Base-by-base conservation (phyloP, 2,113 vertebrate genomes). In the Upupa epops region DNA sequence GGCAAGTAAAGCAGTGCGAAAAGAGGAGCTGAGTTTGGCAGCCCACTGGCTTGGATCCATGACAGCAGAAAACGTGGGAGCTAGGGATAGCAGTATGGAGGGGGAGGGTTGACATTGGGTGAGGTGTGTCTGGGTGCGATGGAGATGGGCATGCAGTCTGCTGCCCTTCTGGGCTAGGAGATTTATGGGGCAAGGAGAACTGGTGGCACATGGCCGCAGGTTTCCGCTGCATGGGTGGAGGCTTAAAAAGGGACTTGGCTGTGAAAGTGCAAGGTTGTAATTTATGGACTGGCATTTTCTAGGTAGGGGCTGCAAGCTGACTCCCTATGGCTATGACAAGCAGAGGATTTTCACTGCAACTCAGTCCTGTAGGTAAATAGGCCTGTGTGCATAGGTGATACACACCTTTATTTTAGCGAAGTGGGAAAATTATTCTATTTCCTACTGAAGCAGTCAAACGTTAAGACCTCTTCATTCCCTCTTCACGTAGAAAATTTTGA, bases 351-450 rank as follows among this genome's bases (percentile, higher is more conserved):
- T 3, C 13, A 91, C 58, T n/a, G n/a, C 60, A 32, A 18, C 36
- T 74, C 0, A 0, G 42, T 63, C 1, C 36, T 20, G 12, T 45
- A 14, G 14, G 54, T 34, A 2, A 15, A 6, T 40, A 21, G 45
- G 24, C 17, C 36, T 66, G 48, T 42, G 28, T 49, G 45, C 21
- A 9, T 29, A 71, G 49, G 34, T 76, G 49, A 10, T 49, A 70
- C 25, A 17, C 16, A 9, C 79, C 75, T 60, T 63, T 48, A n/a
- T 55, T 91, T 12, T 9, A 24, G 19, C 40, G 17, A 69, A 52
- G 10, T 40, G 29, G 29, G n/a, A n/a, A 60, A 58, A 60, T 72
- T 7, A 11, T 0, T 6, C 15, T 25, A 1, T 40, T 86, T 81
- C 36, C 22, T 51, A 5, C 9, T 37, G 52, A 84, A 25, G 13